Evolutionary conservation across 1,140 invertebrate genomes (phyloP).

Genomic region (Neodiprion fabricii): DNA sequence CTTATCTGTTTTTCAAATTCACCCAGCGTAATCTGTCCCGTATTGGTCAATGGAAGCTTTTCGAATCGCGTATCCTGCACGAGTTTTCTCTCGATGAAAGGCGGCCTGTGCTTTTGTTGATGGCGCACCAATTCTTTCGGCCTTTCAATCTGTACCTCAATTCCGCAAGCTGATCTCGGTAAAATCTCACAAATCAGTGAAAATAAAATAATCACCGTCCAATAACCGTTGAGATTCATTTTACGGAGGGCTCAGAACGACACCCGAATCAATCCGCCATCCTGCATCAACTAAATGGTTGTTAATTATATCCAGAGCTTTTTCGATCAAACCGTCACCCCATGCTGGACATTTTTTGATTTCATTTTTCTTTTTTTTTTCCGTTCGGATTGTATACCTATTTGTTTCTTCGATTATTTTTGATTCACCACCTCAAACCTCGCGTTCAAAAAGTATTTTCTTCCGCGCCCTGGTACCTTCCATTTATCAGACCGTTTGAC

Average conservation of each 20-base stretch:
- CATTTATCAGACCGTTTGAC: too few relatives aligned
- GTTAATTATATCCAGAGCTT: background rate
- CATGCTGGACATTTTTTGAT: background rate
- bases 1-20: background rate
- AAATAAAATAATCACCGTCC: constrained; percentile 11
- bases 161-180: background rate
- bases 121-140: constrained; percentile 45
- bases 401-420: too few relatives aligned
- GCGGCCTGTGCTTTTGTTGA: constrained; percentile 48
- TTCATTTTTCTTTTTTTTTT: background rate
- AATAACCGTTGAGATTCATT: constrained; percentile 2
- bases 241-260: background rate
- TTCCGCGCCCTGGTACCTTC: too few relatives aligned
- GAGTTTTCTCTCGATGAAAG: constrained; percentile 49
- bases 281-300: background rate
- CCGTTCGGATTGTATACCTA: too few relatives aligned
- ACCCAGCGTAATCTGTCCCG: background rate
- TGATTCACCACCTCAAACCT: too few relatives aligned
- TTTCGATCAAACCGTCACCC: background rate
- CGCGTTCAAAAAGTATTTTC: too few relatives aligned
- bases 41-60: background rate
- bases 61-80: constrained; percentile 10
- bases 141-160: constrained; percentile 34
- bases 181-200: constrained; percentile 5
- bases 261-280: constrained; percentile 10